Evolutionary conservation across 2,797 vertebrate genomes (phyloP).

Genomic region (Amblyraja radiata): DNA sequence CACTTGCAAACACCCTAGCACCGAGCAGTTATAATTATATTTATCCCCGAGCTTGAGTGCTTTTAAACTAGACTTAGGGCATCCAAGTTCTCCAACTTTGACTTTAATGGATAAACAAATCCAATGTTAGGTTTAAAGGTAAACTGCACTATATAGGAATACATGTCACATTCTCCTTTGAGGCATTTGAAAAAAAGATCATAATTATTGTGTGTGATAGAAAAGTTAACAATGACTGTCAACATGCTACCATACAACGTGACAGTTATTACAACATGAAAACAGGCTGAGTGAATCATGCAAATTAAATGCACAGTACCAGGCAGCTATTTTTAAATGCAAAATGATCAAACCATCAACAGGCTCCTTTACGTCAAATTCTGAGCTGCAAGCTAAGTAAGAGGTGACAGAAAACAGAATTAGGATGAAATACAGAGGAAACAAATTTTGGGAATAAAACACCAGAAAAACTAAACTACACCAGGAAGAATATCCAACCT

Average conservation of each 20-base stretch:
- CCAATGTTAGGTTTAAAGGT: neutral
- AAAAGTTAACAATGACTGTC: neutral
- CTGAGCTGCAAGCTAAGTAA: neutral
- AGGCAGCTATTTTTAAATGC: slow-evolving; percentile 16
- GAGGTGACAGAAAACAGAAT: neutral
- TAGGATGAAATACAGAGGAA: neutral
- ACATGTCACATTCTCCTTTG: neutral
- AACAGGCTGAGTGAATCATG: slow-evolving; percentile 1
- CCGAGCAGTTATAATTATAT: neutral
- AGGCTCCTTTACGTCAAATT: neutral
- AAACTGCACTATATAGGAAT: neutral
- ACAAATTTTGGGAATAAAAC: neutral
- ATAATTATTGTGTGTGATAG: neutral
- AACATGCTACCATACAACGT: neutral
- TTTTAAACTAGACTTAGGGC: neutral
- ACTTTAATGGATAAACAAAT: neutral
- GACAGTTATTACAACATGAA: neutral
- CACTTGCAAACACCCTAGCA: neutral
- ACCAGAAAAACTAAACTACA: neutral
- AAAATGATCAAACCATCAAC: slow-evolving; percentile 11
- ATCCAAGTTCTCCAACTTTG: slow-evolving; percentile 12
- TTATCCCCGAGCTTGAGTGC: neutral
- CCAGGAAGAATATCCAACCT: neutral
- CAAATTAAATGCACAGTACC: slow-evolving; percentile 8
- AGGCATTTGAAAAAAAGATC: neutral